Evolutionary conservation across 2,888 invertebrate genomes (phyloP).

Genomic region (Campaea margaritaria): DNA sequence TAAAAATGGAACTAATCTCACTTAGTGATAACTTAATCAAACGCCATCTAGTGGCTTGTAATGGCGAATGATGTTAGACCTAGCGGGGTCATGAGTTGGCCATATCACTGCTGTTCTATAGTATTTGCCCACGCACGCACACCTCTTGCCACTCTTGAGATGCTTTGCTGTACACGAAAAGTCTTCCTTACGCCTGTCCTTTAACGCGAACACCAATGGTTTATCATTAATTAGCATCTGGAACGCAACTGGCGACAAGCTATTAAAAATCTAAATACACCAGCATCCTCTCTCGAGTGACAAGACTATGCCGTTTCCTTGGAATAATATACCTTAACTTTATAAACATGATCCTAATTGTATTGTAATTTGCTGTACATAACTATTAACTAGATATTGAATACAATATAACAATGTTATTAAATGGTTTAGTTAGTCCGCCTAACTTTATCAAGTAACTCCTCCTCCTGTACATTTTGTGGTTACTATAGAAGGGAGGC

Average conservation of each 20-base stretch:
- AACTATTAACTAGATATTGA: neutral
- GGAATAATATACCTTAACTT: neutral
- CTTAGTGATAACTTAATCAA: too few species aligned
- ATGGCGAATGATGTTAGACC: too few species aligned
- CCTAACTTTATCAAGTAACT: constrained; percentile 40
- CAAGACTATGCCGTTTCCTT: neutral
- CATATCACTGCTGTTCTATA: too few species aligned
- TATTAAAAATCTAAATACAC: too few species aligned
- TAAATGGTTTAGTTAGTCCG: constrained; percentile 3
- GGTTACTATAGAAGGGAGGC: constrained; percentile 59
- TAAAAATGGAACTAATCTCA: too few species aligned
- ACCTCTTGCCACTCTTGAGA: neutral
- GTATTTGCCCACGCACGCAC: neutral
- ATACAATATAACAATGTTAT: neutral
- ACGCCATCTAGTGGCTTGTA: too few species aligned
- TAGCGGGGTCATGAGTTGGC: too few species aligned
- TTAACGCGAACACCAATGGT: neutral
- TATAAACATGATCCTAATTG: neutral
- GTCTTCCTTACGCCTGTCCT: neutral
- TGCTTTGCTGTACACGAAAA: too few species aligned
- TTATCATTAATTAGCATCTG: neutral
- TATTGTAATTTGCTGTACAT: neutral
- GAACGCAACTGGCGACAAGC: too few species aligned
- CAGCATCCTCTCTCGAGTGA: neutral
- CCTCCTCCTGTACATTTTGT: constrained; percentile 33